Percentiles rank a stretch among this genome's conserved stretches.
phyloP scores from a whole-genome alignment of 2,113 vertebrate genomes.

The Gymnogyps californianus region DNA sequence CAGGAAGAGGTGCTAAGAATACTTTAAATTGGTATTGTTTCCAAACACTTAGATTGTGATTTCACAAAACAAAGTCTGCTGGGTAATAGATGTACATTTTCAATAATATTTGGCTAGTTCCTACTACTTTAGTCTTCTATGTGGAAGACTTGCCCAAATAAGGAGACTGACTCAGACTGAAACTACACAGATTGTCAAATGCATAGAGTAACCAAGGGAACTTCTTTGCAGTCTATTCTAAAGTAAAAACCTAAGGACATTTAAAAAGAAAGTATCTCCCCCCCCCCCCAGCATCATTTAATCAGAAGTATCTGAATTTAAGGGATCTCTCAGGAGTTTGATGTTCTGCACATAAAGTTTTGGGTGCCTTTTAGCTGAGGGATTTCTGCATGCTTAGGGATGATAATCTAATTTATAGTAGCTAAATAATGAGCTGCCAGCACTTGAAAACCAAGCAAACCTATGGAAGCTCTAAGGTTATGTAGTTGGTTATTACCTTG shows the following conservation, averaged over 20 bases:
- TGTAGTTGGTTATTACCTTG: neutral
- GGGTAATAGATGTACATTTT: constrained; percentile 23
- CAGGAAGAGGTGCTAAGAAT: neutral
- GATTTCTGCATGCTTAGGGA: neutral
- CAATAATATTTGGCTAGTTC: constrained; percentile 44
- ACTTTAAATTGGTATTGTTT: neutral
- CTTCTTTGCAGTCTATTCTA: constrained; percentile 18
- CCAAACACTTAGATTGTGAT: neutral
- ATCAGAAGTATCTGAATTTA: neutral
- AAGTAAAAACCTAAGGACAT: neutral
- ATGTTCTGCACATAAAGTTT: neutral
- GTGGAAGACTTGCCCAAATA: constrained; percentile 51
- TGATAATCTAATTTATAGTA: neutral
- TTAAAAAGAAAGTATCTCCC: neutral
- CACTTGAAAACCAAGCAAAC: neutral
- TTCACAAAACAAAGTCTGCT: neutral
- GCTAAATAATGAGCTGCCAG: neutral
- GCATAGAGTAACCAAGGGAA: constrained; percentile 29
- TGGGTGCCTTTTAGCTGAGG: neutral
- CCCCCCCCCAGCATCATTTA: neutral
- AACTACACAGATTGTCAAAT: constrained; percentile 37
- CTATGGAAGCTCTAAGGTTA: neutral
- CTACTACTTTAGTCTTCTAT: constrained; percentile 10
- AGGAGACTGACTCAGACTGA: constrained; percentile 39
- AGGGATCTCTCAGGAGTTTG: neutral